Conservation (phyloP, 2,888 invertebrate genomes). For the Eristalis tenax region DNA sequence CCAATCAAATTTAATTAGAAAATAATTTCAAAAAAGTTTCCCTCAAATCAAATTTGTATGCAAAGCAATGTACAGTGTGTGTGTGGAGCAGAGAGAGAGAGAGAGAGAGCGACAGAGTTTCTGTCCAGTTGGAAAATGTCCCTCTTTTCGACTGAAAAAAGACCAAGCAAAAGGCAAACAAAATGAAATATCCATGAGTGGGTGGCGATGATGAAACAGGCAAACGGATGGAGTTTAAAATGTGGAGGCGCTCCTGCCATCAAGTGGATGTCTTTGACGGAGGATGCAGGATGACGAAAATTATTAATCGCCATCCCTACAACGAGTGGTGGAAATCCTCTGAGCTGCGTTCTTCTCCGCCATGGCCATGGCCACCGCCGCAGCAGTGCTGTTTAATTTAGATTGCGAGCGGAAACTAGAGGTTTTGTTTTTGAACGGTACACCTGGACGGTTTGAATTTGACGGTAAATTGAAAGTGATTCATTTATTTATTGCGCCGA, state of each 20-base stretch:
- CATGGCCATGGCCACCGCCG: background rate
- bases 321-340: constrained; percentile 58
- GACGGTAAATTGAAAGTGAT: constrained; percentile 66
- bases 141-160: constrained; percentile 29
- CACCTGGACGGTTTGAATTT: constrained; percentile 11
- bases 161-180: constrained; percentile 51
- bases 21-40: constrained; percentile 66
- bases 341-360: background rate
- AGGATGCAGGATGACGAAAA: constrained; percentile 21
- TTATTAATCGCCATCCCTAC: constrained; percentile 65
- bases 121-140: background rate
- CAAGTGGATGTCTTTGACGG: background rate
- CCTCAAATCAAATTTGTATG: background rate
- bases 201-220: constrained; percentile 48
- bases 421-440: background rate
- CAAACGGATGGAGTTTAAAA: background rate
- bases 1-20: constrained; percentile 72
- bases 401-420: constrained; percentile 51
- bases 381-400: constrained; percentile 53
- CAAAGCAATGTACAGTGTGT: background rate
- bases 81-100: background rate
- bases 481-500: constrained; percentile 58
- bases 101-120: background rate
- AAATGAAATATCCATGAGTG: constrained; percentile 53
- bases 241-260: background rate